Evolutionary conservation across 2,888 invertebrate species (phyloP).

Genomic region (Automeris io): DNA sequence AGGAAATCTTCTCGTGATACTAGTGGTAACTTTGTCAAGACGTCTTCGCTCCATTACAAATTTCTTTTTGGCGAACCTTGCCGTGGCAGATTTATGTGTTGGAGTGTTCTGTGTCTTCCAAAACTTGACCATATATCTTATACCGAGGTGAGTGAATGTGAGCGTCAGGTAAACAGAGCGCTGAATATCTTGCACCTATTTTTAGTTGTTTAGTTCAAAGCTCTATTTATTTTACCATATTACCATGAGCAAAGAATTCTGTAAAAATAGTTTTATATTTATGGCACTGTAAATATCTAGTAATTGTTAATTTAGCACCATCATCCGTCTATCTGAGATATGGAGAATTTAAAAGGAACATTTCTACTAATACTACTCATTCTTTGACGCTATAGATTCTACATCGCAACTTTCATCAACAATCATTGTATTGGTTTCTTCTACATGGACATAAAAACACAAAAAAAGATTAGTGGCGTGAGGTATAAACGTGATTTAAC

Average conservation of each 20-base stretch:
- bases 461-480: too few relatives aligned
- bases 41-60: conserved; percentile 92
- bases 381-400: too few relatives aligned
- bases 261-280: background rate
- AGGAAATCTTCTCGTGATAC: conserved; percentile 92
- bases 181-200: background rate
- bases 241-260: background rate
- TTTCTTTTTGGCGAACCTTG: conserved; percentile 93
- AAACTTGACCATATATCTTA: conserved; percentile 88
- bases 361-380: too few relatives aligned
- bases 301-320: too few relatives aligned
- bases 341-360: too few relatives aligned
- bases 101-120: conserved; percentile 95
- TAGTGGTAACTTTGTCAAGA: conserved; percentile 89
- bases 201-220: conserved; percentile 9
- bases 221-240: conserved; percentile 11
- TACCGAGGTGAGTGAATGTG: conserved; percentile 78
- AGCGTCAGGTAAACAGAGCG: conserved; percentile 13
- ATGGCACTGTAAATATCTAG: too few relatives aligned
- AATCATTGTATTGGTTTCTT: too few relatives aligned
- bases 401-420: too few relatives aligned
- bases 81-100: conserved; percentile 94
- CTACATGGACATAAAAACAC: too few relatives aligned
- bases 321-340: too few relatives aligned
- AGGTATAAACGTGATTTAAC: too few relatives aligned